phyloP scores from a whole-genome alignment of 1,140 invertebrate genomes.

The Drosophila pachea region DNA sequence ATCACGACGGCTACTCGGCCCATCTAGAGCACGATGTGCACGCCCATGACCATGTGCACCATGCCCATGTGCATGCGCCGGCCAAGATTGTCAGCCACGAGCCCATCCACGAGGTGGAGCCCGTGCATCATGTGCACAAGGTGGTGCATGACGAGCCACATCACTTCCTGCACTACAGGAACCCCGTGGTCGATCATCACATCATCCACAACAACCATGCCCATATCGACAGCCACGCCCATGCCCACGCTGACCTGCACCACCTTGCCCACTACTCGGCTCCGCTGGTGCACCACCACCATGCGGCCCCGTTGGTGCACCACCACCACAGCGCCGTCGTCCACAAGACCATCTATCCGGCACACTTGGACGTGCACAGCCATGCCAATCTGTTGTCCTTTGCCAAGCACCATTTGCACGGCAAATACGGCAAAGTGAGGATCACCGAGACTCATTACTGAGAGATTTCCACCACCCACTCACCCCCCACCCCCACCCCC shows the following conservation, averaged over 20 bases:
- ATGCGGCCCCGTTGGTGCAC: constrained; percentile 55
- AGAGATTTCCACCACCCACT: constrained; percentile 47
- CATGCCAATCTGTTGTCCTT: constrained; percentile 69
- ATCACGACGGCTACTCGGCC: constrained; percentile 53
- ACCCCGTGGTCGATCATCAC: constrained; percentile 66
- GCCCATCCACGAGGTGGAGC: constrained; percentile 63
- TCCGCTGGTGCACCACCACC: constrained; percentile 56
- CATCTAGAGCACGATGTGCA: constrained; percentile 49
- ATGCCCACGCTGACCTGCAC: constrained; percentile 40
- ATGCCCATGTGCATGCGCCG: constrained; percentile 47
- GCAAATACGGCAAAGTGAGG: constrained; percentile 72
- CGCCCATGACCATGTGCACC: constrained; percentile 47
- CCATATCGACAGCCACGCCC: constrained; percentile 56
- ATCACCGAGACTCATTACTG: constrained; percentile 76
- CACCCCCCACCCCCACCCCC: constrained; percentile 16
- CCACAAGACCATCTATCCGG: constrained; percentile 51
- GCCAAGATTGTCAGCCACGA: constrained; percentile 65
- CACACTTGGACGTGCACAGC: constrained; percentile 60
- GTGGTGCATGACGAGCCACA: constrained; percentile 70
- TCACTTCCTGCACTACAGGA: constrained; percentile 67
- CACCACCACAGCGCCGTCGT: constrained; percentile 67
- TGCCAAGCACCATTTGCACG: constrained; percentile 73
- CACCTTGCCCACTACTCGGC: constrained; percentile 55
- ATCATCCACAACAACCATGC: constrained; percentile 54
- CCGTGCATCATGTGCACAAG: constrained; percentile 68